Evolutionary conservation across 2,113 vertebrate genomes (phyloP).

Genomic region (Nansenia antarctica): DNA sequence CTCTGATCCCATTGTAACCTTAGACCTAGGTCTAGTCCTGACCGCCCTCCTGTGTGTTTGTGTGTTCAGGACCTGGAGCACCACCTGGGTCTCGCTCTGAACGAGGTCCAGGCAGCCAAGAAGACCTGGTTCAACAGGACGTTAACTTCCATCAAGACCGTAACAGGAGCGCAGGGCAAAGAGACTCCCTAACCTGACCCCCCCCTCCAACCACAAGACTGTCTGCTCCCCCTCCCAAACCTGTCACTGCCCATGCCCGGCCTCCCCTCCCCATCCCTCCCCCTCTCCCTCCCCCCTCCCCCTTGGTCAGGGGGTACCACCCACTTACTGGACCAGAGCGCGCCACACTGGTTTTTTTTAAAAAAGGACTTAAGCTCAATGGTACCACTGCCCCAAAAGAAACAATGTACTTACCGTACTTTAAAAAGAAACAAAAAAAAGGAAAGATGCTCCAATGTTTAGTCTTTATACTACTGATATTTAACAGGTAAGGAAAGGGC

Average conservation of each 20-base stretch:
- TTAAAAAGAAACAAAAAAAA: conserved; percentile 38
- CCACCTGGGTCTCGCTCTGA: conserved; percentile 92
- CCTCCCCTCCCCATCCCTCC: conserved; percentile 27
- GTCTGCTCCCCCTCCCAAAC: conserved; percentile 32
- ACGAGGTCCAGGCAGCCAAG: conserved; percentile 96
- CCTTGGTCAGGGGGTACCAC: conserved; percentile 7
- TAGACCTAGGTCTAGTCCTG: too few relatives aligned
- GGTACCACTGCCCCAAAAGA: conserved; percentile 42
- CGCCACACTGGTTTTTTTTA: conserved; percentile 27
- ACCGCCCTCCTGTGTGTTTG: background rate
- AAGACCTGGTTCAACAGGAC: conserved; percentile 99
- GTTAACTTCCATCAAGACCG: conserved; percentile 97
- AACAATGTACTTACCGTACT: conserved; percentile 55
- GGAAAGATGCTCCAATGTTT: conserved; percentile 64
- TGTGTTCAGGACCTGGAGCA: conserved; percentile 91
- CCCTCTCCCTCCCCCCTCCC: background rate
- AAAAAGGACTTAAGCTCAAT: conserved; percentile 61
- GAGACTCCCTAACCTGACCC: conserved; percentile 84
- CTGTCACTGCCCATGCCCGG: background rate
- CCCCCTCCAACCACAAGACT: conserved; percentile 23
- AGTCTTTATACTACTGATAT: conserved; percentile 88
- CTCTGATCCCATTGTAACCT: too few relatives aligned
- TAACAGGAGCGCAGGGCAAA: conserved; percentile 95
- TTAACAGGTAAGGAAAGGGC: conserved; percentile 51
- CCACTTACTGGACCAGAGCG: conserved; percentile 44